Evolutionary conservation across 2,113 vertebrate species (phyloP), one percentile per base, ranked within the genome.

Genomic region (Perca schrenkii): DNA sequence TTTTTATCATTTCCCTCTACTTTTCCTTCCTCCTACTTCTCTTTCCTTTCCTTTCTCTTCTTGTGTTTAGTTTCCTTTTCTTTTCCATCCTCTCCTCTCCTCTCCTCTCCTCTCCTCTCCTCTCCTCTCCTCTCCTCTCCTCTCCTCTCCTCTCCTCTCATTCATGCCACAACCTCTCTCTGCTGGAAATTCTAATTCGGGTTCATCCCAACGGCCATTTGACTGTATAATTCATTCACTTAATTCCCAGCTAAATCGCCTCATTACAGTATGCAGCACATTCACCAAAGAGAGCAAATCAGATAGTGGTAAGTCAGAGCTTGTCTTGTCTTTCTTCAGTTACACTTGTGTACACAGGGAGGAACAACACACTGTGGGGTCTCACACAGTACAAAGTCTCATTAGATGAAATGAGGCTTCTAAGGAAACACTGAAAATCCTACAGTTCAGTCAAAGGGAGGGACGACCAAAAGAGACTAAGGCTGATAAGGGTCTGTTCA

Each of bases 221-320:
- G 80, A 80, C 82, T 90, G 87, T 84, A 85, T 91, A 90, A 94
- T 93, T 91, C 81, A 90, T 92, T 84, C 78, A 81, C 76, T 83
- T 72, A 73, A 75, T 88, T 92, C 80, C n/a, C 50, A 2, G 52
- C 73, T 86, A 90, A 93, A 92, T 90, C 74, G 34, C 34, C 82
- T 89, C 80, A 91, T 94, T 92, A 93, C 72, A 87, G 74, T 91
- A 91, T 81, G 52, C 84, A 90, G 88, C 89, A 87, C 77, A 89
- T 88, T 81, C 84, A 86, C 73, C 91, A 84, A 88, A 85, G 80
- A 88, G 87, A 75, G 63, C 58, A 83, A 56, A 87, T 93, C 87
- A 79, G 91, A 92, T 89, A 87, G 88, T 14, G 28, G 63, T 73
- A 79, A 88, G 65, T 88, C 84, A 69, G 86, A 77, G 85, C 90